phyloP scores from a whole-genome alignment of 2,797 vertebrate genomes.

The Enteromius treurensis region DNA sequence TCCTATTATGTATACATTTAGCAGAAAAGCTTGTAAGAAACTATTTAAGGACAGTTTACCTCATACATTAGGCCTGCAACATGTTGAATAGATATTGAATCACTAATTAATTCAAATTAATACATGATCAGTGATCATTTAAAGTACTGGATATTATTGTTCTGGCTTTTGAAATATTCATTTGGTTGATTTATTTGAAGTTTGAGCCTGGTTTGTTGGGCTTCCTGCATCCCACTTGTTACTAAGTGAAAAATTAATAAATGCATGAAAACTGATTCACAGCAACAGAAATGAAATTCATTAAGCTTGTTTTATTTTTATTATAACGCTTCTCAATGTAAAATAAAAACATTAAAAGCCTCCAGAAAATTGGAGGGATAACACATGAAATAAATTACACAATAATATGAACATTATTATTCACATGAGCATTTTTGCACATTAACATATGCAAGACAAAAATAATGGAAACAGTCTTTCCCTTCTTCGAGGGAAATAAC shows the following conservation, averaged over 20 bases:
- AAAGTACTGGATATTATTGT: not conserved
- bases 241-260: not conserved
- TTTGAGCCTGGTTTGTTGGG: not conserved
- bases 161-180: not conserved
- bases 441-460: conserved; percentile 5
- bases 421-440: conserved; percentile 10
- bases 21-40: not conserved
- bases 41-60: not conserved
- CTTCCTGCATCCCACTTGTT: not conserved
- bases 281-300: not conserved
- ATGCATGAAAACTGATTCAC: not conserved
- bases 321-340: conserved; percentile 10
- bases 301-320: conserved; percentile 5
- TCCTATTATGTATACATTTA: not conserved
- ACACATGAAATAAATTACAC: conserved; percentile 65
- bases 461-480: not conserved
- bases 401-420: conserved; percentile 18
- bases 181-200: not conserved
- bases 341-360: conserved; percentile 58
- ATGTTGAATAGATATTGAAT: not conserved
- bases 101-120: not conserved
- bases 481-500: not conserved
- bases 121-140: not conserved
- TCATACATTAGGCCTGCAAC: not conserved
- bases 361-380: conserved; percentile 66